Conservation (phyloP, 2,113 vertebrate species). For the Xiphias gladius region DNA sequence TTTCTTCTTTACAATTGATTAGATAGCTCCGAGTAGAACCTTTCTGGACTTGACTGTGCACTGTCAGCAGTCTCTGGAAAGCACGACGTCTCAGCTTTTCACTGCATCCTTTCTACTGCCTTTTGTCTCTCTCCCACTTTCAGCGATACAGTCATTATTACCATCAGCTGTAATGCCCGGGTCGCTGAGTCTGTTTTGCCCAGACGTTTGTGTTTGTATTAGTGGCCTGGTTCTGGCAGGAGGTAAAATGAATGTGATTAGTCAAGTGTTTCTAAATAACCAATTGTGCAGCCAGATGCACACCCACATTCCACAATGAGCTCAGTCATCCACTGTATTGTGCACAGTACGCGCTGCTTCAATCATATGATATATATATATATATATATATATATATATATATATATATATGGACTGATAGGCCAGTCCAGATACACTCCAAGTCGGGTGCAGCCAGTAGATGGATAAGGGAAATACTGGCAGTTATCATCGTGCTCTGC, state of each 20-base stretch:
- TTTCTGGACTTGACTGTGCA: slow-evolving; percentile 24
- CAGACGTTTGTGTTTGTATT: not conserved
- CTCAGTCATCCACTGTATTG: slow-evolving; percentile 16
- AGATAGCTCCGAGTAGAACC: slow-evolving; percentile 15
- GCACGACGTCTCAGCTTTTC: slow-evolving; percentile 32
- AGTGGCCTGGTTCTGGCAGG: not conserved
- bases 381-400: too few relatives aligned
- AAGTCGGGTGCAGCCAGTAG: too few relatives aligned
- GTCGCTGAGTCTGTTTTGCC: slow-evolving; percentile 9
- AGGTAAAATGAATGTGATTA: slow-evolving; percentile 39
- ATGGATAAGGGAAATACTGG: too few relatives aligned
- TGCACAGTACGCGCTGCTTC: not conserved
- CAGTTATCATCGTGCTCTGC: too few relatives aligned
- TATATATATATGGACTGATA: too few relatives aligned
- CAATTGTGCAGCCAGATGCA: slow-evolving; percentile 13
- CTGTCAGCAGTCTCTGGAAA: slow-evolving; percentile 34
- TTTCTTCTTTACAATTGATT: slow-evolving; percentile 40
- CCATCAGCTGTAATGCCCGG: slow-evolving; percentile 32
- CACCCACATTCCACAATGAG: slow-evolving; percentile 15
- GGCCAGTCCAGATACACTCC: slow-evolving; percentile 32
- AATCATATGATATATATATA: not conserved
- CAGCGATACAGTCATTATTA: slow-evolving; percentile 44
- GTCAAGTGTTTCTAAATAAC: slow-evolving; percentile 28
- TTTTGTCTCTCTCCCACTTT: slow-evolving; percentile 6
- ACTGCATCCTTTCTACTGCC: slow-evolving; percentile 15